These are phyloP conservation scores for Villa cingulata DNA, from an alignment of 2,888 invertebrate genomes.

Conservation along the genomic window DNA sequence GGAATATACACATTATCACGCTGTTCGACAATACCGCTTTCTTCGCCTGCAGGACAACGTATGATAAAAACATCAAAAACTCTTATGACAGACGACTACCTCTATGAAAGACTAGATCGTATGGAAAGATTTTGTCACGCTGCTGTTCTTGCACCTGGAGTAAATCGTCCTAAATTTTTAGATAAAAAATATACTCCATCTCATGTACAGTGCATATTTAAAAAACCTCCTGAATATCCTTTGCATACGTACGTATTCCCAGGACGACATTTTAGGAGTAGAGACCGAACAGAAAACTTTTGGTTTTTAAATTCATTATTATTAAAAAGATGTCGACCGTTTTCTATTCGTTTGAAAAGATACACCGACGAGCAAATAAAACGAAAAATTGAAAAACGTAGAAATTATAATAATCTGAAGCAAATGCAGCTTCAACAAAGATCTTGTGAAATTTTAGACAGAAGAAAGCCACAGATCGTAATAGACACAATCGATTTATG, in stretches of 20 bases:
- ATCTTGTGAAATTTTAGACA: no score
- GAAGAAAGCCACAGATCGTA: conserved; percentile 21
- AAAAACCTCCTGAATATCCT: conserved; percentile 27
- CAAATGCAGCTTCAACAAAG: background rate
- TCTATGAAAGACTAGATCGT: conserved; percentile 40
- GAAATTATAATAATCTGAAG: background rate
- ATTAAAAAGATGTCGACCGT: conserved; percentile 32
- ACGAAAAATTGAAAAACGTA: background rate
- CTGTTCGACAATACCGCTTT: conserved; percentile 39
- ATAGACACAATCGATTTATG: conserved; percentile 52
- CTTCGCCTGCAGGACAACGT: conserved; percentile 40
- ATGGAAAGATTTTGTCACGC: conserved; percentile 39
- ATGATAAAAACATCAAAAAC: conserved; percentile 38
- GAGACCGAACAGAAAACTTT: conserved; percentile 28
- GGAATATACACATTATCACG: conserved; percentile 36
- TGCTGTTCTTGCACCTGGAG: conserved; percentile 26
- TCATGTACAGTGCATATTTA: conserved; percentile 27
- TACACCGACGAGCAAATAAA: conserved; percentile 20
- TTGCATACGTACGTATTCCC: conserved; percentile 31
- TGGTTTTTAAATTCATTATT: conserved; percentile 29
- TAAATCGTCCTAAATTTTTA: conserved; percentile 24
- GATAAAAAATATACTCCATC: conserved; percentile 23
- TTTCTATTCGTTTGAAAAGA: conserved; percentile 31
- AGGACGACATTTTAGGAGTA: conserved; percentile 29
- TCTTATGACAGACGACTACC: conserved; percentile 34